phyloP scores from a whole-genome alignment of 2,113 vertebrate species.

The Barbus barbus region DNA sequence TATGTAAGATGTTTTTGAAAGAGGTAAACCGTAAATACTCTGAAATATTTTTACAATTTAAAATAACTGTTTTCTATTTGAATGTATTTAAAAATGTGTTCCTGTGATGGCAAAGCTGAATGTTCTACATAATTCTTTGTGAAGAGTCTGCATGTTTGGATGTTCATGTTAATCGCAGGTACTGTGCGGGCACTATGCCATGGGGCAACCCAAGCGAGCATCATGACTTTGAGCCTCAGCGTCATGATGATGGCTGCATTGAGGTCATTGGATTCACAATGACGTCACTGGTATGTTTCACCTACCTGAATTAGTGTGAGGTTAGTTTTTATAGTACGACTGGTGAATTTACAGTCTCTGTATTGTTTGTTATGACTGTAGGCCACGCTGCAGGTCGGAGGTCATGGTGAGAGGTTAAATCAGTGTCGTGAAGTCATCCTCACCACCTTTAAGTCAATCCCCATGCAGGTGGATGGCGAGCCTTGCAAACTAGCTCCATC shows the following conservation, averaged over 20 bases:
- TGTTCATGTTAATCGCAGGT: slow-evolving; percentile 70
- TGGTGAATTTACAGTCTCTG: background rate
- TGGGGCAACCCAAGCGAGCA: slow-evolving; percentile 94
- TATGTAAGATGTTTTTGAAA: too few species aligned
- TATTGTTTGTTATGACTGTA: slow-evolving; percentile 55
- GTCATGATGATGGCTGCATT: slow-evolving; percentile 91
- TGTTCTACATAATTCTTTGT: background rate
- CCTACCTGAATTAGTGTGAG: background rate
- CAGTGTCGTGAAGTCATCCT: slow-evolving; percentile 90
- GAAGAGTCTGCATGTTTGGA: slow-evolving; percentile 16
- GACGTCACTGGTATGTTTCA: slow-evolving; percentile 84
- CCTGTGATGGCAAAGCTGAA: too few species aligned
- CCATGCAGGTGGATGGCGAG: slow-evolving; percentile 93
- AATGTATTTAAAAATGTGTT: too few species aligned
- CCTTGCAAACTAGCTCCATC: slow-evolving; percentile 88
- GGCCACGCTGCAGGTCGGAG: slow-evolving; percentile 92
- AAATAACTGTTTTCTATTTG: too few species aligned
- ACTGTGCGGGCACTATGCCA: slow-evolving; percentile 93
- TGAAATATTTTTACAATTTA: too few species aligned
- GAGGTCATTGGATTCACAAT: slow-evolving; percentile 95
- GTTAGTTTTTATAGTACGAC: background rate
- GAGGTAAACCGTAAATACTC: too few species aligned
- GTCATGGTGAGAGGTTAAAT: slow-evolving; percentile 88
- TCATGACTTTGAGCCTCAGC: slow-evolving; percentile 91
- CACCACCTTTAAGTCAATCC: slow-evolving; percentile 88